These are phyloP conservation scores for Harpegnathos saltator DNA, from an alignment of 1,140 invertebrate genomes.

Conservation along the genomic window DNA sequence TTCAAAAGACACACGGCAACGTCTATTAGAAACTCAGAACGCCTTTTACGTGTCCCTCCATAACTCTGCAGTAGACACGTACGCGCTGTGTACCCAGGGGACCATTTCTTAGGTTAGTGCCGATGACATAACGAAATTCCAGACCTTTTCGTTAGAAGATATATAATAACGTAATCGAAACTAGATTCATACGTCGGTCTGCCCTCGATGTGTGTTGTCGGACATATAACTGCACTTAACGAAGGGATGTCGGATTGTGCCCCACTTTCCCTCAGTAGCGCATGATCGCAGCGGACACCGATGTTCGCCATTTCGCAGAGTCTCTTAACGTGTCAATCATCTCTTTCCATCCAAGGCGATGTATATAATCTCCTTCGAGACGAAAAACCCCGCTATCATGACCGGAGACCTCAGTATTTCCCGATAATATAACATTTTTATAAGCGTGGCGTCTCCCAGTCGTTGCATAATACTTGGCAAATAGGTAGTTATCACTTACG, in stretches of 20 bases:
- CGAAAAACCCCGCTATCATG: not conserved
- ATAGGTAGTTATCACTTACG: not conserved
- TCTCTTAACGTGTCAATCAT: conserved; percentile 18
- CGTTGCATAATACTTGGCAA: not conserved
- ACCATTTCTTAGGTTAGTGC: not conserved
- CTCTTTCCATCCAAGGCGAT: not conserved
- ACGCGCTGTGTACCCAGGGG: not conserved
- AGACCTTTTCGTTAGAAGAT: not conserved
- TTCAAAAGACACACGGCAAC: not conserved
- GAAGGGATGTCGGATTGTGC: conserved; percentile 44
- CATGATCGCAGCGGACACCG: conserved; percentile 41
- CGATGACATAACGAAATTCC: conserved; percentile 35
- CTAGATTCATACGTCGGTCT: conserved; percentile 19
- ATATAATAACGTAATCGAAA: conserved; percentile 27
- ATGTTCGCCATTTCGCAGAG: not conserved
- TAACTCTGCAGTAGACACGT: not conserved
- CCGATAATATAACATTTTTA: conserved; percentile 2
- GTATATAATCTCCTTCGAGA: not conserved
- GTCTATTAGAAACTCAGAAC: not conserved
- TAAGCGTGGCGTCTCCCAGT: no score
- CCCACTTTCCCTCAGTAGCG: conserved; percentile 41
- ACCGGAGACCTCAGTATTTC: no score
- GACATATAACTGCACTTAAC: conserved; percentile 32
- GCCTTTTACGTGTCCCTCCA: not conserved
- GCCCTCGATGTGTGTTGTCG: not conserved